phyloP scores from a whole-genome alignment of 2,113 vertebrate genomes.

The Bothrops jararaca region DNA sequence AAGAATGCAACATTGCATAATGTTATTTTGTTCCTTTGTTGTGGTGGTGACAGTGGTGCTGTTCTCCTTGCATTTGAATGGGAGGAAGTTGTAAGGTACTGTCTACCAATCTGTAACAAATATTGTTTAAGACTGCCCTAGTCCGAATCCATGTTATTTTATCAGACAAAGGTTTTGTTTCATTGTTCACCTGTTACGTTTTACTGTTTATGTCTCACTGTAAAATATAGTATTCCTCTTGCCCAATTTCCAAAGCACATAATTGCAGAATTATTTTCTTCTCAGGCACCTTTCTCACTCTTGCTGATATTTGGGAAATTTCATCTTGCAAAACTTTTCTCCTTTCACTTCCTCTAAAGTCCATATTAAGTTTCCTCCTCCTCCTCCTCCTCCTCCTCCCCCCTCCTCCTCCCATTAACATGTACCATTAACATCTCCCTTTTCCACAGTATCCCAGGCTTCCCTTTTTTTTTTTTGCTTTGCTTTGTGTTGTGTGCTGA shows the following conservation, averaged over 20 bases:
- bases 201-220: neutral
- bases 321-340: neutral
- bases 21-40: neutral
- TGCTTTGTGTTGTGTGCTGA: neutral
- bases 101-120: neutral
- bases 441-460: neutral
- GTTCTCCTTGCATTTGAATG: neutral
- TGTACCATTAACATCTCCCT: neutral
- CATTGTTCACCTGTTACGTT: neutral
- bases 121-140: neutral
- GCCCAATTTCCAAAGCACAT: neutral
- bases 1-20: neutral
- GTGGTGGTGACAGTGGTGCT: neutral
- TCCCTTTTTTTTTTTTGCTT: neutral
- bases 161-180: neutral
- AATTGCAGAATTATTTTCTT: neutral
- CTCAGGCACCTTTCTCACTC: neutral
- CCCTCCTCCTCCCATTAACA: neutral
- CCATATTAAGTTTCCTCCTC: neutral
- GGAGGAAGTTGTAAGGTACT: neutral
- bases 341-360: neutral
- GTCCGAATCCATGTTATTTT: neutral
- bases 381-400: neutral
- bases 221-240: neutral
- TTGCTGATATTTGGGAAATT: neutral